Conservation (phyloP, 1,140 invertebrate species). For the Halictus rubicundus region DNA sequence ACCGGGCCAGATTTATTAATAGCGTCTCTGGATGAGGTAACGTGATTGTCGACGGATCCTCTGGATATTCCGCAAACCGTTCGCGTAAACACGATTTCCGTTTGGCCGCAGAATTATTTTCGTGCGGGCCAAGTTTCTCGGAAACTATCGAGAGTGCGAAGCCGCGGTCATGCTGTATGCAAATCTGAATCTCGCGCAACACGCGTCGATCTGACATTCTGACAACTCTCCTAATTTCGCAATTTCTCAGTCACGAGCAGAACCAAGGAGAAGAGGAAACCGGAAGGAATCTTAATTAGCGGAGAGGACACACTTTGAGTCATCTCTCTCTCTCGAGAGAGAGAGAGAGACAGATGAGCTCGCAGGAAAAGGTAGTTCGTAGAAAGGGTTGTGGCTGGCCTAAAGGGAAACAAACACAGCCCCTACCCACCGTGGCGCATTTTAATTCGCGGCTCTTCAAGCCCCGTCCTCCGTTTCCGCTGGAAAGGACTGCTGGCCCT, state of each 20-base stretch:
- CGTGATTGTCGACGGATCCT: not conserved
- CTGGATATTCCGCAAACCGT: not conserved
- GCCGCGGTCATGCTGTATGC: no score
- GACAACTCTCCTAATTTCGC: no score
- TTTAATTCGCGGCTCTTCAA: conserved; percentile 57
- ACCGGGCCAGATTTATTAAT: no score
- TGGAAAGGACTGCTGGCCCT: not conserved
- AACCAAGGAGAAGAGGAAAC: no score
- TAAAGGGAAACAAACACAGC: not conserved
- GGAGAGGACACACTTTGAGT: no score
- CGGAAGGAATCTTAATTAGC: no score
- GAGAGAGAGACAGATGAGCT: not conserved
- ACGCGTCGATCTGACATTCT: no score
- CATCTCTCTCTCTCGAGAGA: not conserved
- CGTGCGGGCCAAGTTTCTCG: no score
- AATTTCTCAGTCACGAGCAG: no score
- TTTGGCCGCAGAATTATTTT: not conserved
- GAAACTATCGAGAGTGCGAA: no score
- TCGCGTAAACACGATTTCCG: not conserved
- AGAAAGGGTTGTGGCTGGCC: conserved; percentile 14
- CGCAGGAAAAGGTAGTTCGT: conserved; percentile 43
- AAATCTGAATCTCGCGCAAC: no score
- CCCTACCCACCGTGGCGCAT: conserved; percentile 42
- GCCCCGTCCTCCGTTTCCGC: not conserved
- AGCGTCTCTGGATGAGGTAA: not conserved